Evolutionary conservation across 2,797 vertebrate species (phyloP), one percentile per base, ranked within the genome.

Genomic region (Babyrousa celebensis): DNA sequence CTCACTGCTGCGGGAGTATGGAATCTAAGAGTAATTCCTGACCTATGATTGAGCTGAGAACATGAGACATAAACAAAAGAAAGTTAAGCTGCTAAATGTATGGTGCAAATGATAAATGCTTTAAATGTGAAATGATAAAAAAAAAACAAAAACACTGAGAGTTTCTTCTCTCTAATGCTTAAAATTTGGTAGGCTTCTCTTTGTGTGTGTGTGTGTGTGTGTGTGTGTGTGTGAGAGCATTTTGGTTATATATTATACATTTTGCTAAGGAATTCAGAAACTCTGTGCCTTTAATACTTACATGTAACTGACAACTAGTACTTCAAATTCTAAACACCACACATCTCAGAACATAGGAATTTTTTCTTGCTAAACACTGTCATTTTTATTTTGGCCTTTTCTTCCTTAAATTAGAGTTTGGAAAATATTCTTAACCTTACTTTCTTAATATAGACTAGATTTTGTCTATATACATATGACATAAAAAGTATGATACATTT

Each of bases 1-100:
- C 17, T 71, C 65, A 21, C 43, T 12, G 4, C 9, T 58, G 60
- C n/a, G 15, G 71, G 65, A 70, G 67, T 36, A 91, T 20, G 74
- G 56, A 70, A 52, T 63, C 23, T 78, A 79, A 96, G 56, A 86
- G 65, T 65, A 70, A 79, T 94, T 56, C 17, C 40, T 92, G 67
- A n/a, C n/a, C 25, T 90, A 32, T 65, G 80, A 83, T 52, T 74
- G 60, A 88, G 29, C 32, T 93, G 65, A 90, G 83, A 71, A 40
- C 1, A 27, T 52, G 29, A 96, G 60, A 82, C 7, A 82, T 67
- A 94, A 85, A 85, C 68, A 91, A 86, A 8, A 83, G 18, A 58
- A 93, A 84, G 29, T 75, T 86, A 75, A 75, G 20, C 56, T 79
- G 32, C 4, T 84, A 71, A 79, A n/a, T 23, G 18, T 21, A 72